Conservation (phyloP, 2,113 vertebrate species). For the Oryzias curvinotus region DNA sequence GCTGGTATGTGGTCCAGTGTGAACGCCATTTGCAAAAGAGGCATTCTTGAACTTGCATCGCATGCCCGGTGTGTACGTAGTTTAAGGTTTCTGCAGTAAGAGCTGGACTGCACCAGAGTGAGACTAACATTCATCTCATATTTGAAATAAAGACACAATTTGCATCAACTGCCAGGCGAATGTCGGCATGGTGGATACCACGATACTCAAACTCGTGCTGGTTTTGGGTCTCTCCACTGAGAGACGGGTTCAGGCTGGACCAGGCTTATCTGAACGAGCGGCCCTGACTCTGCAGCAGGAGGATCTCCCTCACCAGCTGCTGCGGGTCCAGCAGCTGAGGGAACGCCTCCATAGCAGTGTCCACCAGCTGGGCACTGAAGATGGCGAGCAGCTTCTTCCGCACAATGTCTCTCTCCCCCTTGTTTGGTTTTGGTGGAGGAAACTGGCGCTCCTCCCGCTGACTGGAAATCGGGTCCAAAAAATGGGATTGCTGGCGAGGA, state of each 20-base stretch:
- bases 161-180: conserved; percentile 85
- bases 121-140: not conserved
- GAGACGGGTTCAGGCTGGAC: not conserved
- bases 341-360: conserved; percentile 86
- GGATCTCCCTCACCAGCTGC: conserved; percentile 83
- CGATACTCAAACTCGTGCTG: conserved; percentile 48
- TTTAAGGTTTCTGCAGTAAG: too few species aligned
- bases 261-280: conserved; percentile 55
- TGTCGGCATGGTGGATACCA: conserved; percentile 62
- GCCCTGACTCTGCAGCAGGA: conserved; percentile 82
- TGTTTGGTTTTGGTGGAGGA: conserved; percentile 36
- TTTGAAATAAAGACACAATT: conserved; percentile 83
- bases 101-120: not conserved
- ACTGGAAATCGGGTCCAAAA: conserved; percentile 78
- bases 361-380: conserved; percentile 86
- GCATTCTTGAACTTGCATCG: too few species aligned
- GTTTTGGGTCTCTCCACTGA: conserved; percentile 15
- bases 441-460: conserved; percentile 27
- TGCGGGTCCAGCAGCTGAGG: conserved; percentile 87
- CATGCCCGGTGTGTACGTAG: too few species aligned
- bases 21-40: too few species aligned
- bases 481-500: conserved; percentile 67
- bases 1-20: too few species aligned
- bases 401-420: conserved; percentile 77
- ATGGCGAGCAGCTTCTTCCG: conserved; percentile 86